Evolutionary conservation across 2,797 vertebrate species (phyloP), one percentile per base, ranked within the genome.

Genomic region (Bufotes viridis): DNA sequence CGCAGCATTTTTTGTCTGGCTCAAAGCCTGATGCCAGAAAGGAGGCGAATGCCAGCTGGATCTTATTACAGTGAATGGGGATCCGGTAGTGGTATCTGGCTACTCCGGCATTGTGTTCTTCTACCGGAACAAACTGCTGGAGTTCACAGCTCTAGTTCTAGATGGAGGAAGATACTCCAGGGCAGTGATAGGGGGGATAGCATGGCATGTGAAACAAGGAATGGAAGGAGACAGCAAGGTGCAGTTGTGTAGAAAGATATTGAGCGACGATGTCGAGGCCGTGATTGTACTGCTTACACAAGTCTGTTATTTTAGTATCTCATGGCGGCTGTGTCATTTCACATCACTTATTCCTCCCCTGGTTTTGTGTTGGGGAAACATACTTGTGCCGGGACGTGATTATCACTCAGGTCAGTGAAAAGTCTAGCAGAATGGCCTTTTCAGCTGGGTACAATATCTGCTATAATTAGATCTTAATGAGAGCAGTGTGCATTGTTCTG

Each of bases 401-500:
- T 78, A 85, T 65, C 60, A 67, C 60, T 65, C 34, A 26, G 74
- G 58, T 61, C 82, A 84, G 8, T 61, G 34, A 42, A 75, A 61
- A 49, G 26, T 57, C 24, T 70, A 49, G 65, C 51, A 72, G 65
- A 81, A 26, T 80, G 51, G 63, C 53, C 78, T 70, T 81, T 80
- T 81, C 75, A 58, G 76, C 61, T 10, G 14, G 4, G 65, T 72
- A 81, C 85, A 87, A 69, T 84, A 72, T 72, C 78, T 61, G 78
- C 78, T 80, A 70, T 87, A 87, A 80, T 87, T 87, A 80, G 78
- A 78, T 69, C 84, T 79, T 86, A 86, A 79, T 86, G 84, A 69
- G 84, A 87, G 85, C 65, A 26, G 53, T 81, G 78, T 74, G 78
- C 24, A 60, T 81, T 87, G 85, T 81, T 57, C 76, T 65, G 42